Conservation (phyloP, 2,113 vertebrate species). For the Chamaea fasciata region DNA sequence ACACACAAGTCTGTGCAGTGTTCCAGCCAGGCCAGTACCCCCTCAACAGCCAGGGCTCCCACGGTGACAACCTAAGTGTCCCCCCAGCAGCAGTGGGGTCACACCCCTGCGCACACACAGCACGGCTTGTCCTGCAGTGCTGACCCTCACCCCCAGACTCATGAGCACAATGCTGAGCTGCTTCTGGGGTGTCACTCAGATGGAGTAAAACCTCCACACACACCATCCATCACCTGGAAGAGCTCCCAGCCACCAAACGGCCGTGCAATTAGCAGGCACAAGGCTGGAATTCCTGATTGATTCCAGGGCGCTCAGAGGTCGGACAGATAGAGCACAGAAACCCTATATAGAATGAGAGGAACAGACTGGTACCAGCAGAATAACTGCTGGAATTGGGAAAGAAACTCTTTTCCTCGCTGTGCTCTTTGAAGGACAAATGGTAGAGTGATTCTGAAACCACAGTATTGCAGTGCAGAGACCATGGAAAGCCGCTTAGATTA, state of each 20-base stretch:
- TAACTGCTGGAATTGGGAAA: not conserved
- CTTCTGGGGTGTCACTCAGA: not conserved
- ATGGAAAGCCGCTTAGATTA: constrained; percentile 38
- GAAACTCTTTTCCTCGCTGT: constrained; percentile 1
- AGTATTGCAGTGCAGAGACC: not conserved
- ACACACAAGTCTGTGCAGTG: not conserved
- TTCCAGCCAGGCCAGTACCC: not conserved
- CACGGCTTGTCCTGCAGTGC: rapidly evolving
- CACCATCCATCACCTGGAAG: not conserved
- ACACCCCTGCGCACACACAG: not conserved
- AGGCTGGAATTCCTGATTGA: constrained; percentile 33
- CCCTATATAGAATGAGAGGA: not conserved
- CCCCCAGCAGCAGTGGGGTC: not conserved
- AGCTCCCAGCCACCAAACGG: not conserved
- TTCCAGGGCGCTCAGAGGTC: not conserved
- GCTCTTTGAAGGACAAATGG: constrained; percentile 56
- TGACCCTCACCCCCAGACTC: rapidly evolving
- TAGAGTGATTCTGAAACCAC: not conserved
- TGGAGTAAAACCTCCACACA: not conserved
- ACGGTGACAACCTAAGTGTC: not conserved
- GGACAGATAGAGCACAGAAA: not conserved
- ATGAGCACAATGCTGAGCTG: rapidly evolving
- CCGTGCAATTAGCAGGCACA: not conserved
- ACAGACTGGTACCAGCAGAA: not conserved
- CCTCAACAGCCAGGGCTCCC: not conserved